A percentile compares a stretch with the other conserved stretches of the same genome.
Evolutionary conservation across 2,113 vertebrate genomes (phyloP).

Genomic region (Rostratula benghalensis): DNA sequence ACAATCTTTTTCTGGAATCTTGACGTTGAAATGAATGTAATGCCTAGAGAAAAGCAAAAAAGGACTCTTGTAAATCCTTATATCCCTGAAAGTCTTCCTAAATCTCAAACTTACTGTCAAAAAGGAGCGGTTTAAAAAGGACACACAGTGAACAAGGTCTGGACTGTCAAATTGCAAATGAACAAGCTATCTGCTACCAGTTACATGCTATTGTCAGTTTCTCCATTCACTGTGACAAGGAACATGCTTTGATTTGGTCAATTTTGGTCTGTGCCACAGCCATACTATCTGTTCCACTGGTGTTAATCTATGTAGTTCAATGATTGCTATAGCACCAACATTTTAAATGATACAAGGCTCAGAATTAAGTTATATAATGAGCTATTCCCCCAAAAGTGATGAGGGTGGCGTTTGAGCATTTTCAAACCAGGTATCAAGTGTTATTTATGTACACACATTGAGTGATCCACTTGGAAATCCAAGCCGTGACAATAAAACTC

Average conservation of each 20-base stretch:
- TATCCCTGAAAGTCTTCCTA: not conserved
- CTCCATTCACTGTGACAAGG: not conserved
- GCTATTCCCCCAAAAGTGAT: not conserved
- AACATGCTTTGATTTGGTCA: not conserved
- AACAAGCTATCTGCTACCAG: not conserved
- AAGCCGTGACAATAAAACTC: not conserved
- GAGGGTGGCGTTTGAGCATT: not conserved
- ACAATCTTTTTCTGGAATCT: not conserved
- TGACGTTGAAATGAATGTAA: not conserved
- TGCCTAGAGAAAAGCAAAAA: not conserved
- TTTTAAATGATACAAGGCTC: not conserved
- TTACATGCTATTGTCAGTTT: not conserved
- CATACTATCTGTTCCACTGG: not conserved
- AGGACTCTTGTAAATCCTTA: not conserved
- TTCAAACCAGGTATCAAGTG: not conserved
- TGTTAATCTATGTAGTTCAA: not conserved
- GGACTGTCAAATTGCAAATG: not conserved
- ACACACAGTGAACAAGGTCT: not conserved
- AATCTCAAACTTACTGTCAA: not conserved
- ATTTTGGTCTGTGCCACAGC: not conserved
- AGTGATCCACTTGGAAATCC: not conserved
- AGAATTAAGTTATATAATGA: not conserved
- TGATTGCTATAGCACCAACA: not conserved
- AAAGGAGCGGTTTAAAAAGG: not conserved
- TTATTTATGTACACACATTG: not conserved